Percentiles rank a stretch among this genome's conserved stretches.
phyloP scores from a whole-genome alignment of 2,113 vertebrate species.

The Ondatra zibethicus region DNA sequence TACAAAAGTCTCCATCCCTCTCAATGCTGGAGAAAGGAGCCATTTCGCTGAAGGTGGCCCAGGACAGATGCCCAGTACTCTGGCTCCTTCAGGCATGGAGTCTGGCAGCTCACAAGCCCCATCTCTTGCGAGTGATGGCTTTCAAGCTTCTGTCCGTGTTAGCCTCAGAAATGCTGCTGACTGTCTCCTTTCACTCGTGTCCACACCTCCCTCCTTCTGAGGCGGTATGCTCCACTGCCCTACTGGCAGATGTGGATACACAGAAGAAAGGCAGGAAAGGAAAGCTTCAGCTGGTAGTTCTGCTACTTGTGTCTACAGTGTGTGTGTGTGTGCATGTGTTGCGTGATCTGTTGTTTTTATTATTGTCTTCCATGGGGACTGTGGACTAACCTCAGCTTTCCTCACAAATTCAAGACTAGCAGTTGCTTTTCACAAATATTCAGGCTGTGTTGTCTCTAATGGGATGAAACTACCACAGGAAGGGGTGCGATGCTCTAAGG shows the following conservation, averaged over 20 bases:
- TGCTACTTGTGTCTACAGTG: not conserved
- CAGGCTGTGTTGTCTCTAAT: constrained; percentile 1
- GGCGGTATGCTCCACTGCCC: not conserved
- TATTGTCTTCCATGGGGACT: not conserved
- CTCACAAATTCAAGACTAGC: not conserved
- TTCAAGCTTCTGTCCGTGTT: not conserved
- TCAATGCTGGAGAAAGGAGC: not conserved
- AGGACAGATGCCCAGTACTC: not conserved
- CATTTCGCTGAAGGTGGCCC: not conserved
- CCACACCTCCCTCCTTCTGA: not conserved
- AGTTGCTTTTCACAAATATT: not conserved
- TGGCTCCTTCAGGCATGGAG: not conserved
- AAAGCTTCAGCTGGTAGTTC: not conserved
- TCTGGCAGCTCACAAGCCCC: not conserved
- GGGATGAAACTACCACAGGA: not conserved
- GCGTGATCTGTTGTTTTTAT: not conserved
- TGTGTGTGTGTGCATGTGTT: not conserved
- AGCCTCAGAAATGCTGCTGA: constrained; percentile 2
- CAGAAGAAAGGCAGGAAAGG: not conserved
- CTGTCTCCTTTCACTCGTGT: not conserved
- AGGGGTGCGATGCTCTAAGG: not conserved
- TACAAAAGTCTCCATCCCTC: not conserved
- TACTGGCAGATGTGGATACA: not conserved
- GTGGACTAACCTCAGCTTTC: not conserved
- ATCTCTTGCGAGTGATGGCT: not conserved